These are phyloP conservation scores for Onchidella celtica DNA, from an alignment of 2,888 invertebrate species.

Conservation along the genomic window DNA sequence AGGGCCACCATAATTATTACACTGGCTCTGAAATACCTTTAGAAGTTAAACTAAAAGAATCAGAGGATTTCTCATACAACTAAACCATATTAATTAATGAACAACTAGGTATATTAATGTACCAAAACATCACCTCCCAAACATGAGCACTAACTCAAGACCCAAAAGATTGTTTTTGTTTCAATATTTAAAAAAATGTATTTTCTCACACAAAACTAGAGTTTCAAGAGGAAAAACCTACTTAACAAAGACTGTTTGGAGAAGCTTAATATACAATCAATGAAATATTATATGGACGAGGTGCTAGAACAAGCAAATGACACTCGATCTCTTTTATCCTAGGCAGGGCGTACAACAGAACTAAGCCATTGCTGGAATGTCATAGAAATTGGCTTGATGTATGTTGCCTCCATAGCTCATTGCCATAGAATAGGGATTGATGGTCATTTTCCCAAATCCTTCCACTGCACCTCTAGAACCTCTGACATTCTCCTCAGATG, in stretches of 20 bases:
- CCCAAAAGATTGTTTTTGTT: too few relatives aligned
- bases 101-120: too few relatives aligned
- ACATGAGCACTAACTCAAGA: too few relatives aligned
- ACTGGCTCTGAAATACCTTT: conserved; percentile 1
- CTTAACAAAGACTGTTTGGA: not conserved
- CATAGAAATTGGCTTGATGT: conserved; percentile 20
- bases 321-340: not conserved
- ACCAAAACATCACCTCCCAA: too few relatives aligned
- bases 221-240: not conserved
- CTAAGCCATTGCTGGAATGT: conserved; percentile 50
- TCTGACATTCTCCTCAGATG: conserved; percentile 27
- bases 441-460: conserved; percentile 29
- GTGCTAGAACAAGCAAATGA: conserved; percentile 20
- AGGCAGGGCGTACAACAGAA: not conserved
- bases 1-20: too few relatives aligned
- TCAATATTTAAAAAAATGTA: too few relatives aligned
- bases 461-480: conserved; percentile 6
- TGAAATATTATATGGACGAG: not conserved
- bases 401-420: conserved; percentile 27
- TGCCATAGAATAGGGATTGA: conserved; percentile 17
- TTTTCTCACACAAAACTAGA: too few relatives aligned
- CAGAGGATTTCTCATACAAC: too few relatives aligned
- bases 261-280: not conserved
- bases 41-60: not conserved
- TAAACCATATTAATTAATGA: too few relatives aligned